Conservation (phyloP, 2,888 invertebrate genomes). For the Chrysodeixis includens region DNA sequence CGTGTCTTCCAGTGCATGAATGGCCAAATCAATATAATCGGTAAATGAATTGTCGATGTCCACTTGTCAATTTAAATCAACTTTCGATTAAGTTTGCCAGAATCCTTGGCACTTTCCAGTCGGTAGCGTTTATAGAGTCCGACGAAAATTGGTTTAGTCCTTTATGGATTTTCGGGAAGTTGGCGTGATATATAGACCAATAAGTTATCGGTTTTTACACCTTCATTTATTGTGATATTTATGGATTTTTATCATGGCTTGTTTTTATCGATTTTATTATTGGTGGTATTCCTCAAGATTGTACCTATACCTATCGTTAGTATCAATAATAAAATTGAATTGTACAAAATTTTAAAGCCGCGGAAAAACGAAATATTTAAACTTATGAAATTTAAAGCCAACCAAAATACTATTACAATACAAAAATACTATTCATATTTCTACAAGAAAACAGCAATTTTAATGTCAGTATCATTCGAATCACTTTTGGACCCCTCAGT, state of each 20-base stretch:
- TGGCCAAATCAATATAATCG: conserved; percentile 36
- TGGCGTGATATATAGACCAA: conserved; percentile 39
- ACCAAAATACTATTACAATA: no score
- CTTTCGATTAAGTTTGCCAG: conserved; percentile 52
- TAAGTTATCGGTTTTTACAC: conserved; percentile 48
- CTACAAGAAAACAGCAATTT: no score
- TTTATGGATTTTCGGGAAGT: conserved; percentile 55
- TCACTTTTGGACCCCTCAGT: neutral
- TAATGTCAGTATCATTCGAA: neutral
- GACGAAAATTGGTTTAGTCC: conserved; percentile 45
- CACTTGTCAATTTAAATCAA: conserved; percentile 51
- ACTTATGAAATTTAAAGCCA: no score
- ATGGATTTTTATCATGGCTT: conserved; percentile 12
- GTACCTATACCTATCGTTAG: no score
- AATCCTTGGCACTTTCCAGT: conserved; percentile 39
- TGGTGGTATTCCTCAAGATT: no score
- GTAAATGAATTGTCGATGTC: conserved; percentile 45
- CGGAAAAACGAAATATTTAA: no score
- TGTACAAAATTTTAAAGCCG: no score
- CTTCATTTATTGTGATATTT: conserved; percentile 30
- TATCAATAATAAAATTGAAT: no score
- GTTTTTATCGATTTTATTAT: neutral
- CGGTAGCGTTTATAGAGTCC: conserved; percentile 39
- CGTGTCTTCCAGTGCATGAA: conserved; percentile 24
- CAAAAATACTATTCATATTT: no score